Base-by-base conservation (phyloP, 2,888 invertebrate species). In the Meliscaeva auricollis region DNA sequence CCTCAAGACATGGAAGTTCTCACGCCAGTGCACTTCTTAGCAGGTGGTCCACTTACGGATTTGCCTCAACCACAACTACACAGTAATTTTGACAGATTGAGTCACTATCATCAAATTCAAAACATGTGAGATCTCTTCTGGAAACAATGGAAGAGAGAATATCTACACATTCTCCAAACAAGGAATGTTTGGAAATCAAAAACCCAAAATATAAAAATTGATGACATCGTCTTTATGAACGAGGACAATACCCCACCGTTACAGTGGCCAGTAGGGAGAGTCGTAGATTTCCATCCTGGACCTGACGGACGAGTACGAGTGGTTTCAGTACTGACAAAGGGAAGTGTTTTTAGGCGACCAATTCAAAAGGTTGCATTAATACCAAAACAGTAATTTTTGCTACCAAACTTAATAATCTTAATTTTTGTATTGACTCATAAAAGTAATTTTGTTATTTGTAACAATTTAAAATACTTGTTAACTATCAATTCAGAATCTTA, bases 51-150 rank as follows among this genome's bases (percentile, higher is more conserved):
- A 22, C 20, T 48, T 1, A 48, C 20, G 11, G 20, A 48, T 5
- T 48, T 48, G 1, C 15, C 48, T 48, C 48, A 48, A 48, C 48
- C 11, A 22, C 48, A 48, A 22, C 5, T 48, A 48, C 48, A 48
- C 8, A 4, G 48, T 48, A 48, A 48, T 44, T 44, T 44, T 44
- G 15, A 44, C n/a, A 20, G 87, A 3, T 20, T 62, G 8, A 62
- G 26, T 20, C 62, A 62, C 11, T 62, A 62, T 44, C 26, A 62
- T 26, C 41, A 44, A 44, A 62, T 62, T 26, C 62, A 62, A 62
- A 26, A 62, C 44, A 62, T 44, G 62, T n/a, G 62, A 3, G 44
- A 62, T 44, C 22, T 62, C 11, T 62, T 62, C n/a, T 62, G 62
- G 44, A 62, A 44, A n/a, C 44, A 62, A 26, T 62, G 62, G 62